Percentiles rank a stretch among this genome's conserved stretches.
Evolutionary conservation across 2,113 vertebrate species (phyloP).

Genomic region (Athene noctua): DNA sequence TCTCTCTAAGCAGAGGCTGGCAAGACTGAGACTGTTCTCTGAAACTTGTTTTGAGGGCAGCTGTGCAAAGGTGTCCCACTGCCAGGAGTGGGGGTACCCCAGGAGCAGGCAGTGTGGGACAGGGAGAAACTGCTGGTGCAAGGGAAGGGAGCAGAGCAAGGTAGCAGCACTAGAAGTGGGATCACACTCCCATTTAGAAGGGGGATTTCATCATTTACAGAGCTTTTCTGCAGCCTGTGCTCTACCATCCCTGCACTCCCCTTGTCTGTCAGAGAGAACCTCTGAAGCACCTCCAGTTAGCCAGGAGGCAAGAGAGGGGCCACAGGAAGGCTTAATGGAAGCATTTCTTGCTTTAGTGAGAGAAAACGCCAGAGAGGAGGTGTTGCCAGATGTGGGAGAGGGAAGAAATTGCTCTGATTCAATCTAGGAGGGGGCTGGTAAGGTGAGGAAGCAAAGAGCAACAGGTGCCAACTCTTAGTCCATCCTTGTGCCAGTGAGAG

Average conservation of each 20-base stretch:
- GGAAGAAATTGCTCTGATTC: background rate
- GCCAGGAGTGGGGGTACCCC: background rate
- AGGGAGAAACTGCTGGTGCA: background rate
- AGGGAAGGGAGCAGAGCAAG: background rate
- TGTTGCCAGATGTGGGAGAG: background rate
- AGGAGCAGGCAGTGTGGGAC: background rate
- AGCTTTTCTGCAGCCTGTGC: background rate
- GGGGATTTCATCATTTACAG: background rate
- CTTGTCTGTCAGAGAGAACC: background rate
- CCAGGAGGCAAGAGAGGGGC: background rate
- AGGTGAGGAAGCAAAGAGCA: slow-evolving; percentile 1
- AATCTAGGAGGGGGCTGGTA: background rate
- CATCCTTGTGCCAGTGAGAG: background rate
- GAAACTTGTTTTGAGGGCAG: background rate
- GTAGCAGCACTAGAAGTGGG: background rate
- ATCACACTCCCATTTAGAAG: background rate
- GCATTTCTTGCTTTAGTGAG: background rate
- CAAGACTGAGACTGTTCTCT: background rate
- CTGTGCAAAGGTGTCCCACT: background rate
- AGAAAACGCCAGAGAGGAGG: background rate
- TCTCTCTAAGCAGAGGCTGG: background rate
- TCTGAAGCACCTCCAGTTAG: background rate
- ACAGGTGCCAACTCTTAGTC: background rate
- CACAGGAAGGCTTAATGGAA: background rate
- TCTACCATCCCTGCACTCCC: background rate